Evolutionary conservation across 23 tunicate species (phyloP), one percentile per base, ranked within the genome.

Genomic region (Halocynthia aurantium): DNA sequence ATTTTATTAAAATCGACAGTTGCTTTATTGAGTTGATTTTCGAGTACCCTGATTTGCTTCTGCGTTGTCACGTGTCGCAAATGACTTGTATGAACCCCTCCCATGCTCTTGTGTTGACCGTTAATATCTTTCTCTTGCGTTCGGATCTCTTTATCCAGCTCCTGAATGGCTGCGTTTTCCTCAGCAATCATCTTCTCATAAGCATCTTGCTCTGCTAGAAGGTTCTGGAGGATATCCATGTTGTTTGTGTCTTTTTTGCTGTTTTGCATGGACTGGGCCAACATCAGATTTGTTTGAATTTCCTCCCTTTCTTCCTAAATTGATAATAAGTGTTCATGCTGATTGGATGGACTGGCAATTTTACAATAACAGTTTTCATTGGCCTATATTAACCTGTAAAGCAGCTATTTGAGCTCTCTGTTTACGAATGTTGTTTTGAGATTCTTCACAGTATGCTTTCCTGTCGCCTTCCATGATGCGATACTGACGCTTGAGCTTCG

Each of bases 1-100:
- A 83, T 82, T 66, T 92, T 92, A 80, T 92, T 84, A 64, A 86
- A 92, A 52, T 86, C 92, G 10, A 92, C 81, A 10, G 92, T 92
- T 7, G 98, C 98, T 92, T 92, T 92, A 51, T 92, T 92, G 13
- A 92, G 82, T 9, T 92, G 88, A 52, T 92, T 92, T 78, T 92
- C 98, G 11, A 92, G 72, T 55, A 86, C 85, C 40, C 98, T 70
- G 18, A 80, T 84, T 57, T 81, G 97, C 84, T 91, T 91, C 63
- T 89, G 96, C 13, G 88, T 82, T 6, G 85, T 83, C 54, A 89
- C 96, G 77, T 89, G 96, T 22, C 88, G 85, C 53, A 85, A 56
- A 62, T 89, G 96, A 44, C 96, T 89, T 13, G 96, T 75, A 72
- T 89, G 96, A 12, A 80, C 83, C 12, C 98, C 98, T 40, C 92